Evolutionary conservation across 2,113 vertebrate species (phyloP).

Genomic region (Microcebus murinus): DNA sequence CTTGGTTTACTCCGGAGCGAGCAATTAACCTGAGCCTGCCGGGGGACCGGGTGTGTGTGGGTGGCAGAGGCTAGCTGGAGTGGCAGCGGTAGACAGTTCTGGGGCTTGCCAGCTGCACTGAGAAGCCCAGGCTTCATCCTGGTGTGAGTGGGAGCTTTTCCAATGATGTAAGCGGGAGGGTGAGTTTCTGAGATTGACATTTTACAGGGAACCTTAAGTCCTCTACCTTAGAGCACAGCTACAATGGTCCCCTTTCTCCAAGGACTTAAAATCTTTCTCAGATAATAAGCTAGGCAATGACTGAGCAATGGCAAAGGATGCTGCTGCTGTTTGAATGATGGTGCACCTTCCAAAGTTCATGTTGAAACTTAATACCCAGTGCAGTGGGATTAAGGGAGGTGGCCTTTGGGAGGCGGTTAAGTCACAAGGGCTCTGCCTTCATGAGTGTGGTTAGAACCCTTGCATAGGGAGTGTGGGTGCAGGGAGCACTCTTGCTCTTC

Average conservation of each 20-base stretch:
- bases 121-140: background rate
- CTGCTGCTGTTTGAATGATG: no score
- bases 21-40: fast-evolving
- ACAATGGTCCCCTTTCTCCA: background rate
- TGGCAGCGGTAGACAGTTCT: background rate
- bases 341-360: background rate
- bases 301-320: background rate
- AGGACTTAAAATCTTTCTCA: background rate
- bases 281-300: background rate
- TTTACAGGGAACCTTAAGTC: background rate
- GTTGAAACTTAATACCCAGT: background rate
- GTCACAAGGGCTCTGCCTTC: background rate
- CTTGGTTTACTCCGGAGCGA: fast-evolving
- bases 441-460: background rate
- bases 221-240: background rate
- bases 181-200: background rate
- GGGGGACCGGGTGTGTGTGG: background rate
- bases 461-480: background rate
- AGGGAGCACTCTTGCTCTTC: background rate
- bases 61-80: background rate
- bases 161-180: background rate
- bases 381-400: background rate
- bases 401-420: background rate
- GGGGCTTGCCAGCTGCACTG: no score
- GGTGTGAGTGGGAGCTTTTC: background rate